Base-by-base conservation (phyloP, 2,113 vertebrate genomes). In the Dryoscopus gambensis region DNA sequence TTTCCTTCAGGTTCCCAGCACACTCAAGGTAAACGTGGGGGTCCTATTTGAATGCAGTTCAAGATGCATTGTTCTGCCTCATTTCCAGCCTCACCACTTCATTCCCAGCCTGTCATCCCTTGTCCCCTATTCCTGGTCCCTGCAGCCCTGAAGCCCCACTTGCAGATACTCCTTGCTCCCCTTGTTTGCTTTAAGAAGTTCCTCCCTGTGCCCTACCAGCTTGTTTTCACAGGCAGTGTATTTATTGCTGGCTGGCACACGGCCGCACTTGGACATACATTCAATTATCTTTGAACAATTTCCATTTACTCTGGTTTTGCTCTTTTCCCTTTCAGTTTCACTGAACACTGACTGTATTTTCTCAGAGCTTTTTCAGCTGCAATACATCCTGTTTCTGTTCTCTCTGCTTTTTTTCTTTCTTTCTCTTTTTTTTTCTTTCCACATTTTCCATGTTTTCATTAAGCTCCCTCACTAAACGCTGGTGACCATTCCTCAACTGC, bases 271-370 rank as follows among this genome's bases (percentile, higher is more conserved):
- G 96, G 95, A 96, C 97, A 93, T 96, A 95, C 93, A 97, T 97
- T 97, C 97, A 97, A 97, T 97, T 97, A 97, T 93, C 96, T 94
- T 94, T 89, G 96, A 97, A 95, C 96, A 97, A 96, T 97, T 97
- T 95, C 94, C 95, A 95, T 91, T 97, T 94, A 88, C 90, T 95
- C 75, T 63, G 74, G 24, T 90, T 95, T 96, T 92, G 90, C 83
- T 95, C 93, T 90, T 77, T 90, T 71, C 75, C 50, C 84, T 93
- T 94, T 96, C 93, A 88, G 75, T 97, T 93, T 94, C 90, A 91
- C 81, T 94, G 89, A 96, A 71, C 96, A 78, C 53, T 65, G 94
- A 84, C 84, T 90, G 42, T 65, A 90, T 96, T 95, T 96, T 93
- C 84, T 78, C 79, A 39, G 79, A 94, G 82, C 55, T 75, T 91